Evolutionary conservation across 2,113 vertebrate species (phyloP), one percentile per base, ranked within the genome.

Genomic region (Oostethus manadensis): DNA sequence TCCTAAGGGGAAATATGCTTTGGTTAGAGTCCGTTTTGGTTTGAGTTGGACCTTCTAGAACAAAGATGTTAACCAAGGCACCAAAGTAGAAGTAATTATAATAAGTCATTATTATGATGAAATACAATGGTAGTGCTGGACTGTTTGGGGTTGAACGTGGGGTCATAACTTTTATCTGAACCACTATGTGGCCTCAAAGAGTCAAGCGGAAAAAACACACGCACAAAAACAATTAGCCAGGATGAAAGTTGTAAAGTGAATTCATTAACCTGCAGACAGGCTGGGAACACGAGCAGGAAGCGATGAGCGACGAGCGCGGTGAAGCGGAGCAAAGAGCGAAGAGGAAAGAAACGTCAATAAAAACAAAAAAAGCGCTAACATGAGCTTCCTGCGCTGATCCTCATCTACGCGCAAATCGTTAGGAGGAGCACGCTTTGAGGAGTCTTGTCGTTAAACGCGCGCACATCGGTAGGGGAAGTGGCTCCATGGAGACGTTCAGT

Each of bases 381-480:
- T 15, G 43, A 79, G 65, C 66, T 68, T 74, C 62, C 23, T 33
- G 14, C 60, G 61, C 74, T 65, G 68, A 76, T 77, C 66, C 56
- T 56, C 66, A 76, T 54, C 63, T 61, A 73, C 80, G 71, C 68
- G 71, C 60, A 57, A 84, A 76, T 81, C 50, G 47, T 80, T 76
- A 65, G 74, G 68, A 74, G 76, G 68, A 75, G 76, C 74, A 80
- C 43, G 60, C 71, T 73, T 81, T 63, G 73, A 82, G 61, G 75
- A 75, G 76, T 62, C 35, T 76, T 59, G 64, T 83, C 77, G 17
- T 62, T 48, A 58, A 49, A 67, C 54, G 15, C 18, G 16, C 56
- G 65, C 64, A 70, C 71, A 82, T 80, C 82, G 79, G 70, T 82
- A 78, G 68, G 83, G 82, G 80, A 75, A 83, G 77, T 62, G 71